These are phyloP conservation scores for Gryllus longicercus DNA, from an alignment of 2,888 invertebrate species.

Conservation along the genomic window DNA sequence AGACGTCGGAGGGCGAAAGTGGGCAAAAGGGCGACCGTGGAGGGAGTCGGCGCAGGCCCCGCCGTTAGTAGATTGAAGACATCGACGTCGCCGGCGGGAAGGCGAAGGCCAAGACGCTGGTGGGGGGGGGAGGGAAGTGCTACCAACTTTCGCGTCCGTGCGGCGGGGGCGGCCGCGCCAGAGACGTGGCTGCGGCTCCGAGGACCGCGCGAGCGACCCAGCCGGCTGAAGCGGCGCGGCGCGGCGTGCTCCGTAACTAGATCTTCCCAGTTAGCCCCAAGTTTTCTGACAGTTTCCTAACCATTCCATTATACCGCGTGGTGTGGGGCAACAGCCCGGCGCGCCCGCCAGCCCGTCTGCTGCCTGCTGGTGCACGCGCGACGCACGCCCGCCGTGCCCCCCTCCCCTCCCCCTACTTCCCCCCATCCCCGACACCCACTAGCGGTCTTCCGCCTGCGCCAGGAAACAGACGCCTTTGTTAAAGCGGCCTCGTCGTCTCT, in stretches of 20 bases:
- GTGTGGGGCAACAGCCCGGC: no score
- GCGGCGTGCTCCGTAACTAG: not conserved
- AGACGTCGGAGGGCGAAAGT: not conserved
- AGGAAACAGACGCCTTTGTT: no score
- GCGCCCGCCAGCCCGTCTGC: no score
- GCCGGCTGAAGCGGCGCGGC: not conserved
- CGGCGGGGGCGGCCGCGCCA: not conserved
- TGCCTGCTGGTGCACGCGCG: no score
- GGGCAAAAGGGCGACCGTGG: not conserved
- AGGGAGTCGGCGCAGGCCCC: not conserved
- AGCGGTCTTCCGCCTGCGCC: no score
- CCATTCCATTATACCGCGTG: not conserved
- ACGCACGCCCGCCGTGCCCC: no score
- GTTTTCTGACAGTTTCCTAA: slow-evolving; percentile 17
- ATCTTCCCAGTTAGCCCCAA: slow-evolving; percentile 17
- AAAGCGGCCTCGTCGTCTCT: no score
- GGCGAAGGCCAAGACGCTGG: no score
- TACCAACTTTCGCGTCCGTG: not conserved
- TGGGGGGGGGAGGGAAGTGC: not conserved
- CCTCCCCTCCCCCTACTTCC: no score
- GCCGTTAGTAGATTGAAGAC: no score
- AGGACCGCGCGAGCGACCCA: not conserved
- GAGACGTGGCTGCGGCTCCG: not conserved
- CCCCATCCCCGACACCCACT: no score
- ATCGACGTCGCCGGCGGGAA: no score